phyloP scores from a whole-genome alignment of 1,140 invertebrate genomes.

The Melipona quadrifasciata region DNA sequence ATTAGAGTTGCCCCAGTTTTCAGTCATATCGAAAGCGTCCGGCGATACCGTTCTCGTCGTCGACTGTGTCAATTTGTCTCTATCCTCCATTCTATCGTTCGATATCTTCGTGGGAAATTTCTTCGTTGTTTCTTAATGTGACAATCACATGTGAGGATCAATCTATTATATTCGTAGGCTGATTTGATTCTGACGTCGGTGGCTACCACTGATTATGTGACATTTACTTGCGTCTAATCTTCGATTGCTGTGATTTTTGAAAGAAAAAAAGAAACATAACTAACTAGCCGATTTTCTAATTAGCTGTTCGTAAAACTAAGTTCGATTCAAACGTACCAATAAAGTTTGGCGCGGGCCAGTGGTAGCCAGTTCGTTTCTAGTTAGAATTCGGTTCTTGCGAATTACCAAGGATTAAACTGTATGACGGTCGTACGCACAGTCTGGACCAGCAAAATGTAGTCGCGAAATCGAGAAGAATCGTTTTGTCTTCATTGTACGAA shows the following conservation, averaged over 20 bases:
- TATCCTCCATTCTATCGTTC: neutral
- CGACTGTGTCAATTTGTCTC: too few species aligned
- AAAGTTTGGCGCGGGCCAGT: neutral
- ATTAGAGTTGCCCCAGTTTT: neutral
- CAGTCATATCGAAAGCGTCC: neutral
- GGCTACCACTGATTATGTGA: neutral
- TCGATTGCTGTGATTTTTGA: neutral
- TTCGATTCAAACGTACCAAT: neutral
- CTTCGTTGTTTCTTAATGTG: neutral
- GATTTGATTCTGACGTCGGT: neutral
- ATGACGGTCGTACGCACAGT: constrained; percentile 56
- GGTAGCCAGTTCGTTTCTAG: constrained; percentile 1
- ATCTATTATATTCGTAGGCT: neutral
- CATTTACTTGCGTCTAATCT: neutral
- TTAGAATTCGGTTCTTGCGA: constrained; percentile 3
- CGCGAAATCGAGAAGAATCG: neutral
- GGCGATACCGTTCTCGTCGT: neutral
- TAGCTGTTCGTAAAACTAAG: neutral
- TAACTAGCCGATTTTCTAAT: neutral
- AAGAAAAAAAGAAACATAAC: neutral
- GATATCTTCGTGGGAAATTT: neutral
- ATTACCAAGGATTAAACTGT: neutral
- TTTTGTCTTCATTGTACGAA: neutral
- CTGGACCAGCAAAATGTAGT: constrained; percentile 46
- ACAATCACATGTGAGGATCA: constrained; percentile 26